A percentile compares a stretch with the other conserved stretches of the same genome.
Evolutionary conservation across 2,888 invertebrate species (phyloP).

Genomic region (Molorchus minor): DNA sequence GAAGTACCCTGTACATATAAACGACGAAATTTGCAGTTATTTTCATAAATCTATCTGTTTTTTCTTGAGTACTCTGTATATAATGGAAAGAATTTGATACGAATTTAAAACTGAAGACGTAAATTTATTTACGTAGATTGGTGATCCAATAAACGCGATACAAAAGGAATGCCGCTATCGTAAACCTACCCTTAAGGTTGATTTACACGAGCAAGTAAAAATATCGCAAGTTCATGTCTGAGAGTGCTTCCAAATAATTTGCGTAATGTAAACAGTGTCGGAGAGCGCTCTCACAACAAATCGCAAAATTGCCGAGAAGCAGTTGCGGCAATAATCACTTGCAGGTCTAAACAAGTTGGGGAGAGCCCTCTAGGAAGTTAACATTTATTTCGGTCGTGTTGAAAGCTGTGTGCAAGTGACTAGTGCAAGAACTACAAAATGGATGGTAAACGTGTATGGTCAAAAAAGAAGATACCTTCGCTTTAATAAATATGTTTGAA

Average conservation of each 20-base stretch:
- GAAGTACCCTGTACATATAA: too few relatives aligned
- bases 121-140: too few relatives aligned
- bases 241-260: constrained; percentile 17
- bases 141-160: too few relatives aligned
- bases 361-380: constrained; percentile 18
- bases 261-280: constrained; percentile 17
- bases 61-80: too few relatives aligned
- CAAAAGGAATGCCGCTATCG: too few relatives aligned
- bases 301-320: constrained; percentile 13
- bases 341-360: constrained; percentile 13
- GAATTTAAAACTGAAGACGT: too few relatives aligned
- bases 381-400: constrained; percentile 14
- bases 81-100: too few relatives aligned
- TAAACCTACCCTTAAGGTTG: too few relatives aligned
- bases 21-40: too few relatives aligned
- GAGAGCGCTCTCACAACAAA: constrained; percentile 16
- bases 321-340: constrained; percentile 13
- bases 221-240: neutral
- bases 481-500: constrained; percentile 23
- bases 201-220: too few relatives aligned
- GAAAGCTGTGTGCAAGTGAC: constrained; percentile 21
- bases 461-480: constrained; percentile 14
- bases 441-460: constrained; percentile 23
- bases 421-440: too few relatives aligned
- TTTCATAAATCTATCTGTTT: too few relatives aligned